These are phyloP conservation scores for Trachelus stipa DNA, from an alignment of 2,888 invertebrate genomes.

Conservation along the genomic window DNA sequence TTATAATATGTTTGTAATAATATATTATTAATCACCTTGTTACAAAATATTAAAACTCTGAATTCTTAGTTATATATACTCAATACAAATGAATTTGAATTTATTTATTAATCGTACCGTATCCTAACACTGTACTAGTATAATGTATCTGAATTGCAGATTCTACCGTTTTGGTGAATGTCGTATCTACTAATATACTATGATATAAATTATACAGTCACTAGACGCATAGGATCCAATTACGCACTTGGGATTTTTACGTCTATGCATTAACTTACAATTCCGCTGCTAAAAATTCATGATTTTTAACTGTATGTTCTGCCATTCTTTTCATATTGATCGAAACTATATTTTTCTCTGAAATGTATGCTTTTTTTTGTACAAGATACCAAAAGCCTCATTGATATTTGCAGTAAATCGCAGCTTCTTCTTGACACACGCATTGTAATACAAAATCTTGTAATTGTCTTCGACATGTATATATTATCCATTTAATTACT, in stretches of 20 bases:
- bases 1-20: constrained; percentile 23
- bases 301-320: neutral
- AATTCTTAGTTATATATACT: constrained; percentile 5
- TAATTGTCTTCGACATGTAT: no score
- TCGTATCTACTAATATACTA: neutral
- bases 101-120: neutral
- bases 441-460: no score
- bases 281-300: neutral
- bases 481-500: no score
- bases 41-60: constrained; percentile 28
- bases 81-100: neutral
- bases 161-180: neutral
- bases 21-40: constrained; percentile 29
- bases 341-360: neutral
- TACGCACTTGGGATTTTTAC: neutral
- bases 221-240: neutral
- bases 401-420: neutral
- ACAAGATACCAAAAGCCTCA: neutral
- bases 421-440: neutral
- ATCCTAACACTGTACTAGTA: neutral
- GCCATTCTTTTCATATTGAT: neutral
- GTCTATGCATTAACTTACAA: neutral
- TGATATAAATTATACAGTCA: neutral
- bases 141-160: neutral
- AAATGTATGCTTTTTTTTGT: no score